These are phyloP conservation scores for Nemoura dubitans DNA, from an alignment of 2,888 invertebrate species.

Conservation along the genomic window DNA sequence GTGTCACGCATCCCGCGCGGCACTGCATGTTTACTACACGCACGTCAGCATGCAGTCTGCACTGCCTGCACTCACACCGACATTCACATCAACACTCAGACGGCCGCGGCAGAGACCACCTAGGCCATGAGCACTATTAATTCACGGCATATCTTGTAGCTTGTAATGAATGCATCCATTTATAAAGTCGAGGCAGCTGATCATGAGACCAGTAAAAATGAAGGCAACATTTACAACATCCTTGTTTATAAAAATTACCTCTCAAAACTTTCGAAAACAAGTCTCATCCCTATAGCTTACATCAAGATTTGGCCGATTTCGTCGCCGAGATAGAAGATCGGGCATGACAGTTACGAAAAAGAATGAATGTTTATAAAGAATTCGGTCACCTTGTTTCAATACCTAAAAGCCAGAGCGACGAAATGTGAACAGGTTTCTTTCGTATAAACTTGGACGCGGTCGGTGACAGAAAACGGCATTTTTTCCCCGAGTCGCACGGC, in stretches of 20 bases:
- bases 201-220: not conserved
- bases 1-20: not conserved
- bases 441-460: not conserved
- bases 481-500: not conserved
- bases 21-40: slow-evolving; percentile 1
- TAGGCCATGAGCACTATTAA: not conserved
- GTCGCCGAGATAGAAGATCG: not conserved
- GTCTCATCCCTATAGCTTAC: not conserved
- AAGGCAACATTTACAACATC: slow-evolving; percentile 3
- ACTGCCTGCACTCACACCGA: not conserved
- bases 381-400: slow-evolving; percentile 20
- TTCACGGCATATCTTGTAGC: not conserved
- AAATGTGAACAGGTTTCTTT: slow-evolving; percentile 28
- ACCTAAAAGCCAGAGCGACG: slow-evolving; percentile 25
- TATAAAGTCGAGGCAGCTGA: not conserved
- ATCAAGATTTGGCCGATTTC: not conserved
- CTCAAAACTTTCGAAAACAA: not conserved
- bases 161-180: slow-evolving; percentile 17
- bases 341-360: not conserved
- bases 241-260: not conserved
- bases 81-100: no score
- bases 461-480: not conserved
- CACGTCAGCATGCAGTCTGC: not conserved
- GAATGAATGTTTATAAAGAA: not conserved
- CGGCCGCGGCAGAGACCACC: not conserved